Evolutionary conservation across 2,113 vertebrate genomes (phyloP).

Genomic region (Coryphaenoides rupestris): DNA sequence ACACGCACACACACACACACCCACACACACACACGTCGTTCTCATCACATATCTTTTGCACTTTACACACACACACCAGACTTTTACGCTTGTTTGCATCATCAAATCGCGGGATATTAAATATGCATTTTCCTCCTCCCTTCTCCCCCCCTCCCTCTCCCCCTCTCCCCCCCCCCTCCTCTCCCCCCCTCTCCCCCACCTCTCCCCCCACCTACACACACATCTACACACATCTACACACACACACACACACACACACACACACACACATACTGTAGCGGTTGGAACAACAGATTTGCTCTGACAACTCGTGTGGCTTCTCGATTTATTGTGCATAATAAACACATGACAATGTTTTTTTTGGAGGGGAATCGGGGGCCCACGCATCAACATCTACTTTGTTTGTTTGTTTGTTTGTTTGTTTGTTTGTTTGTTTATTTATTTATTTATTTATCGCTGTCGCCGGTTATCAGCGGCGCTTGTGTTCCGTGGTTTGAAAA

Average conservation of each 20-base stretch:
- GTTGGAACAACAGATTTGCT: slow-evolving; percentile 61
- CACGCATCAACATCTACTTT: slow-evolving; percentile 70
- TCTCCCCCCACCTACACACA: slow-evolving; percentile 34
- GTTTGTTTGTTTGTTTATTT: background rate
- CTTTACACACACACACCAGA: too few species aligned
- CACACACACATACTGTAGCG: too few species aligned
- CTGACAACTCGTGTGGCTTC: slow-evolving; percentile 63
- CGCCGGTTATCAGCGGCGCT: slow-evolving; percentile 53
- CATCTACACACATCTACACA: slow-evolving; percentile 23
- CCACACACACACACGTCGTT: too few species aligned
- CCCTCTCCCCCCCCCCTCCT: too few species aligned
- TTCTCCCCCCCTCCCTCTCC: slow-evolving; percentile 62
- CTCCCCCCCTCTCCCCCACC: too few species aligned
- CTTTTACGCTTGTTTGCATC: too few species aligned
- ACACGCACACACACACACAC: too few species aligned
- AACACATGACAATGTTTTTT: slow-evolving; percentile 71
- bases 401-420: slow-evolving; percentile 25
- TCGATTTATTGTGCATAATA: slow-evolving; percentile 73
- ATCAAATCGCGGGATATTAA: too few species aligned
- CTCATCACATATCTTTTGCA: too few species aligned
- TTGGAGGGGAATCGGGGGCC: slow-evolving; percentile 68
- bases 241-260: slow-evolving; percentile 37
- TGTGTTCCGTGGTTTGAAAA: slow-evolving; percentile 10
- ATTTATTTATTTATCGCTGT: background rate
- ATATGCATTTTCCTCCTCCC: slow-evolving; percentile 57